A percentile compares a stretch with the other conserved stretches of the same genome.
These are phyloP conservation scores for Yponomeuta cagnagella DNA, from an alignment of 2,888 invertebrate species.

Conservation along the genomic window DNA sequence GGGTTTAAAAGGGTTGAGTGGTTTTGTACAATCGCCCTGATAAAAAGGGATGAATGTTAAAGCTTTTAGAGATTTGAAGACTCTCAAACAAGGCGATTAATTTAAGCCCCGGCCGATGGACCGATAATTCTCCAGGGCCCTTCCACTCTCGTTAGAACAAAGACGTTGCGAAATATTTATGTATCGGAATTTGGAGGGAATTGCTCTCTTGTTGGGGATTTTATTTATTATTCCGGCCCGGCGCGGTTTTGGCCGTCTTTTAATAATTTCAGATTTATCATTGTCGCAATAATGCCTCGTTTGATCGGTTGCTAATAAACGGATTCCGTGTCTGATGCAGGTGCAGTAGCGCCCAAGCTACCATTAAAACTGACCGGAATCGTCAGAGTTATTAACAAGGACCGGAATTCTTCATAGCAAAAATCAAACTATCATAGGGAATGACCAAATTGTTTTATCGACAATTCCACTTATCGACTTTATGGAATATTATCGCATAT, in stretches of 20 bases:
- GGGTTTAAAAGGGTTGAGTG: slow-evolving; percentile 75
- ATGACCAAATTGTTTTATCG: too few relatives aligned
- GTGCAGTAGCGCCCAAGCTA: too few relatives aligned
- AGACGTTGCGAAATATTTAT: slow-evolving; percentile 9
- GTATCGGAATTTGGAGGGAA: slow-evolving; percentile 3
- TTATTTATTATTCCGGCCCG: neutral
- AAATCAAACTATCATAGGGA: too few relatives aligned
- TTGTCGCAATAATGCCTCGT: too few relatives aligned
- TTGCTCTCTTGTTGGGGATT: neutral
- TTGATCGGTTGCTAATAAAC: too few relatives aligned
- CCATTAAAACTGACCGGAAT: too few relatives aligned
- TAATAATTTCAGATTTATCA: neutral
- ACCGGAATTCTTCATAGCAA: too few relatives aligned
- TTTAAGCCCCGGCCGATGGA: slow-evolving; percentile 31
- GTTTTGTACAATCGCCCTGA: slow-evolving; percentile 72
- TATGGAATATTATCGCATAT: too few relatives aligned
- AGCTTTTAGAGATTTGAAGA: slow-evolving; percentile 70
- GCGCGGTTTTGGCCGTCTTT: neutral
- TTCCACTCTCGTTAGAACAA: neutral
- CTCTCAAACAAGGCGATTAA: slow-evolving; percentile 52
- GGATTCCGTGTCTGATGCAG: too few relatives aligned
- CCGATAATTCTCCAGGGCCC: slow-evolving; percentile 16
- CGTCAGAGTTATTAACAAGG: too few relatives aligned
- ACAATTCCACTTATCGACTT: too few relatives aligned
- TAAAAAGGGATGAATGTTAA: slow-evolving; percentile 67